Evolutionary conservation across 2,888 invertebrate genomes (phyloP), one percentile per base, ranked within the genome.

Genomic region (Nomada goodeniana): DNA sequence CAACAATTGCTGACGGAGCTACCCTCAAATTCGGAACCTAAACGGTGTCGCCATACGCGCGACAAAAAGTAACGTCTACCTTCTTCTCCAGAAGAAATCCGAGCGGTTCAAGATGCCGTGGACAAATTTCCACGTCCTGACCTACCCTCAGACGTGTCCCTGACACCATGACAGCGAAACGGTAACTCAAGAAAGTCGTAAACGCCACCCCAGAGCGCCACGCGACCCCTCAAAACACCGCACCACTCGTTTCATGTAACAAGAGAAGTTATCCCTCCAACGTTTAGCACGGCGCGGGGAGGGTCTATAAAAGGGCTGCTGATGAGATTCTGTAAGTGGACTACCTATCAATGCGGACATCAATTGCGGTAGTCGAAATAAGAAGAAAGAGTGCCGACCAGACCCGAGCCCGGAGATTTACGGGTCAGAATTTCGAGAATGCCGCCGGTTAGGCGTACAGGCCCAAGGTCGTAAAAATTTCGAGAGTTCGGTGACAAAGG

Each of bases 181-280:
- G 57, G 73, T 87, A 88, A 83, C 72, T 75, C 70, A 76, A 80
- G 80, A 83, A 85, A 72, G 77, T 88, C 86, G 78, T 88, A 89
- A 90, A 87, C 50, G 72, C 70, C 68, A 87, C 75, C 79, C 76
- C 77, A 82, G 57, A 74, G 53, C 67, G 83, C 81, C 86, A 87
- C 85, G 84, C 83, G 86, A 88, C 85, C 82, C 81, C 73, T 52
- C 52, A 67, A 74, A 87, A 73, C 44, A 52, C 42, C 57, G 55
- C 65, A 67, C 63, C 70, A 53, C 50, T 13, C 53, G 55, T 68
- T 75, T 67, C 76, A 53, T 63, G 70, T 78, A 80, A 79, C 78
- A 57, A 74, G 73, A 83, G 72, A 64, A 55, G 50, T 74, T 67
- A 61, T 11, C 72, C 42, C 64, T 64, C 10, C 15, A 61, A 15